Base-by-base conservation (phyloP, 2,797 vertebrate species). In the Tarsius wallacei region DNA sequence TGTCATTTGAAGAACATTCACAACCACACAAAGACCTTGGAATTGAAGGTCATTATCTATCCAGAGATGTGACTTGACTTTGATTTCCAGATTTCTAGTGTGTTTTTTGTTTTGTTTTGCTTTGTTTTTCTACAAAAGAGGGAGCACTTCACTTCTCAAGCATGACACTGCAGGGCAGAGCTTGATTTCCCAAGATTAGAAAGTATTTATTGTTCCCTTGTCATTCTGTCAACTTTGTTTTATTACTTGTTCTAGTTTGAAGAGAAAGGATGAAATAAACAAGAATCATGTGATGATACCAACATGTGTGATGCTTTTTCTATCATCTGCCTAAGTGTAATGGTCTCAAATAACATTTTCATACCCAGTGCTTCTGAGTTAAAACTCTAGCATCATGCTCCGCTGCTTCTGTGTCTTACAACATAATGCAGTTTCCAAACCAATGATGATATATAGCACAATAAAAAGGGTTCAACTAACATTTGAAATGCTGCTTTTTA, bases 101-200 rank as follows among this genome's bases (percentile, higher is more conserved):
- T 55, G 6, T 55, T 55, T 80, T 55, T 55, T 31, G 57, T 9
- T 70, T 66, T 82, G 64, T 24, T 53, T 49, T 59, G 57, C 51
- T 70, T 26, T 66, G n/a, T 68, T 51, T 61, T n/a, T 14, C 57
- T 14, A 63, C 28, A 96, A 76, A 61, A 64, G 76, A 96, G 84
- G 64, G 28, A 59, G 17, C 7, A 70, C 33, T 90, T 93, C 88
- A 66, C 26, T 91, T 87, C 47, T 90, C 93, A 90, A 82, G 55
- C 86, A 90, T 81, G 78, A 68, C 83, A 90, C 9, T 13, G 7
- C 5, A 87, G 64, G 82, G 22, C 73, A 88, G 9, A 89, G 24
- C 55, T 94, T 96, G 87, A 97, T 96, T 97, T 96, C 73, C 90
- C 87, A 94, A 96, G 88, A 94, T 91, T 68, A 73, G 78, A 95